Base-by-base conservation (phyloP, 2,113 vertebrate genomes). In the Pluvianellus socialis region DNA sequence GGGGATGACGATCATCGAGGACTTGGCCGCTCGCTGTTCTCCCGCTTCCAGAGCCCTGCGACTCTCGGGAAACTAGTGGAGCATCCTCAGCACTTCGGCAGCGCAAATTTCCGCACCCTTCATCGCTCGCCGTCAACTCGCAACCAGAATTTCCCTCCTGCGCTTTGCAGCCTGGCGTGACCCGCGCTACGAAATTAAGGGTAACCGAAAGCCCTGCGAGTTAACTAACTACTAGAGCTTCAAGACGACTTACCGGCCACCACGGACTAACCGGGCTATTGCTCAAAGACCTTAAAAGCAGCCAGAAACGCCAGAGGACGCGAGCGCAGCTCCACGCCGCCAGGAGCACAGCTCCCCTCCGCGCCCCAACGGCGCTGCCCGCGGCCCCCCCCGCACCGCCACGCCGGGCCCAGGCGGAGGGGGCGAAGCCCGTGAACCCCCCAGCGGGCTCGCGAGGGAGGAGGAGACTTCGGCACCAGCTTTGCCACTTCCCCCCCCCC, bases 361-460 rank as follows among this genome's bases (percentile, higher is more conserved):
- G 13, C 4, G 5, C 22, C 23, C 40, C 19, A 14, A 44, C 44
- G 14, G 44, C 44, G 44, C 44, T 44, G 49, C 23, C 49, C 24
- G 49, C 5, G 35, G 50, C 42, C 17, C 14, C n/a, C 45, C 20
- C 63, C 30, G 24, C 66, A 12, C 79, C 65, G 8, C 35, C n/a
- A 24, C 9, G 32, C 49, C 16, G 32, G 91, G 68, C 83, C 67
- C 12, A 22, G 49, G 67, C 6, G 49, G 76, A 58, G 33, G 18
- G 17, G 22, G 14, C 9, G 11, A 42, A 30, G 21, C 1, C 26
- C 7, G 49, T 1, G 44, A 56, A 7, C 14, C 12, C 47, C 14
- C 20, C 3, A 18, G 20, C 21, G 9, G 47, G 8, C 47, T 10
- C 2, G 35, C 0, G 52, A 52, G 66, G 12, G 10, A 55, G 33